A percentile compares a stretch with the other conserved stretches of the same genome.
phyloP scores from a whole-genome alignment of 2,888 invertebrate genomes.

The Blera fallax region DNA sequence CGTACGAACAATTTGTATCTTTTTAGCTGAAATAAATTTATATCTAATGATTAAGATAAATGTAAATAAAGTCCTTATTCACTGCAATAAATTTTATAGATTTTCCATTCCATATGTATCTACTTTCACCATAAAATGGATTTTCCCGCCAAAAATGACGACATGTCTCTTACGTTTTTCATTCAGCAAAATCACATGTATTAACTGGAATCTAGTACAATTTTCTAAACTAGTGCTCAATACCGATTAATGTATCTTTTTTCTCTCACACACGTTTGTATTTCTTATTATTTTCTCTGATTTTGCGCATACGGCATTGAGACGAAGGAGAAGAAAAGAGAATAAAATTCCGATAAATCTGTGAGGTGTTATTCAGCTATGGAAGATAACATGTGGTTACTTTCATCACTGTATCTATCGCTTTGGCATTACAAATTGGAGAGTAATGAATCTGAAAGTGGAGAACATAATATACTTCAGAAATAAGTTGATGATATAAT shows the following conservation, averaged over 20 bases:
- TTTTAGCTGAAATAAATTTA: background rate
- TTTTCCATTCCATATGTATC: background rate
- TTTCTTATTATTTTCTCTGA: too few species aligned
- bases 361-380: conserved; percentile 6
- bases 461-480: background rate
- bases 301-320: conserved; percentile 45
- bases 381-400: background rate
- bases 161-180: background rate
- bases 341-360: background rate
- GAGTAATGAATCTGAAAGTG: background rate
- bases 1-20: background rate
- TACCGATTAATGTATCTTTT: background rate
- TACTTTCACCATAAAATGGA: background rate
- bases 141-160: conserved; percentile 42
- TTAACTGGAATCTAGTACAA: conserved; percentile 48
- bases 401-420: background rate
- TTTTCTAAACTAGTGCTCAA: conserved; percentile 3
- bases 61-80: background rate
- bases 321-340: background rate
- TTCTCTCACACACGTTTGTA: background rate
- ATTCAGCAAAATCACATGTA: conserved; percentile 36
- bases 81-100: background rate
- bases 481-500: conserved; percentile 4
- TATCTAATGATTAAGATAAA: background rate
- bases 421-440: background rate